Evolutionary conservation across 53 echinoderm and acorn worm genomes (phyloP).

Genomic region (Echinarachnius parma): DNA sequence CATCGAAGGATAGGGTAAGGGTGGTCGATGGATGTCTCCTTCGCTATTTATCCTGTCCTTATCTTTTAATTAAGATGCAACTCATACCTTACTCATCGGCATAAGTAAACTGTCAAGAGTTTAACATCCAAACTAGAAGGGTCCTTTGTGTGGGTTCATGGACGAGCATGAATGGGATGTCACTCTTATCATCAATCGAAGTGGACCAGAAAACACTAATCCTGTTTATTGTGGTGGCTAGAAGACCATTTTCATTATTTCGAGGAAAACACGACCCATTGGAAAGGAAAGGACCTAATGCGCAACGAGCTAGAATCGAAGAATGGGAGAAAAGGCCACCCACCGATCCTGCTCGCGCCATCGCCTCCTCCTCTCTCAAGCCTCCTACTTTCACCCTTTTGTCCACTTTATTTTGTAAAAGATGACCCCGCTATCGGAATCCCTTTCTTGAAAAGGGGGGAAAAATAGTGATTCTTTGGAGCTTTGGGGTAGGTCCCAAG

Average conservation of each 20-base stretch:
- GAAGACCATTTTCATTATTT: not conserved
- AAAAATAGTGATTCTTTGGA: conserved; percentile 9
- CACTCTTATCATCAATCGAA: not conserved
- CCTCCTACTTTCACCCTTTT: not conserved
- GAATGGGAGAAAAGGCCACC: conserved; percentile 7
- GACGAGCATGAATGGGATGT: not conserved
- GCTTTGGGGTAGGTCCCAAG: conserved; percentile 17
- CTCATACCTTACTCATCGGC: conserved; percentile 6
- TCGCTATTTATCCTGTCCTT: not conserved
- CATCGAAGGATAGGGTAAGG: not conserved
- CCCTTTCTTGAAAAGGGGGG: not conserved
- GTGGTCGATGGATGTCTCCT: not conserved
- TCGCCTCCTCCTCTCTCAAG: not conserved
- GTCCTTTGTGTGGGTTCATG: conserved; percentile 8
- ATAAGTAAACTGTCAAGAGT: conserved; percentile 14
- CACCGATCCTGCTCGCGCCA: not conserved
- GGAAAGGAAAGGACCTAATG: not conserved
- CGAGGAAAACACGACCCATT: not conserved
- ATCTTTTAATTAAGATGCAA: conserved; percentile 19
- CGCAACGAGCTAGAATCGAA: not conserved
- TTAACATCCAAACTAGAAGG: not conserved
- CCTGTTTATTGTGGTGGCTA: not conserved
- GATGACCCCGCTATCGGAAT: conserved; percentile 15
- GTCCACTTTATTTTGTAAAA: not conserved
- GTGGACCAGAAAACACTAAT: not conserved